A percentile compares a stretch with the other conserved stretches of the same genome.
These are phyloP conservation scores for Heliconius ismenius DNA, from an alignment of 2,888 invertebrate species.

Conservation along the genomic window DNA sequence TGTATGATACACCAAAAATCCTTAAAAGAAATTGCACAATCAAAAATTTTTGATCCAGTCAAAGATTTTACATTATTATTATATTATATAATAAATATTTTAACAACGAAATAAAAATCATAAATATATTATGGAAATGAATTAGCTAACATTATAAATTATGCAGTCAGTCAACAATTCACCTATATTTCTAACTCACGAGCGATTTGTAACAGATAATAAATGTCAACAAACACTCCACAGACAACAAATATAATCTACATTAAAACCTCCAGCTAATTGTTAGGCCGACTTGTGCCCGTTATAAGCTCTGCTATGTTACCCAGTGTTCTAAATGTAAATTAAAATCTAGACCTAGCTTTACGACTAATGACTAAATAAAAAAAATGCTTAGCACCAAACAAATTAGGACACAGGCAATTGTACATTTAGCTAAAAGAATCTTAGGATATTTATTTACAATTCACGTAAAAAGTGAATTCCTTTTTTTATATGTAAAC, in stretches of 20 bases:
- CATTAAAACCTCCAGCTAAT: conserved; percentile 35
- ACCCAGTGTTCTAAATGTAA: conserved; percentile 47
- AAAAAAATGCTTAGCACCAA: conserved; percentile 68
- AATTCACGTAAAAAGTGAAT: conserved; percentile 34
- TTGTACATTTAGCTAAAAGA: conserved; percentile 48
- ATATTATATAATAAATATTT: conserved; percentile 46
- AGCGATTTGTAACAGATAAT: conserved; percentile 41
- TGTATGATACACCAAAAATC: conserved; percentile 12
- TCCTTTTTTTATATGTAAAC: conserved; percentile 27
- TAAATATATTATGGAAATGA: conserved; percentile 57
- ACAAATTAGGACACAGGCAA: conserved; percentile 60
- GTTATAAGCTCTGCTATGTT: conserved; percentile 50
- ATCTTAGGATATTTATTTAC: conserved; percentile 32
- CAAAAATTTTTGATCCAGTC: conserved; percentile 78
- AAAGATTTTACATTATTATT: conserved; percentile 53
- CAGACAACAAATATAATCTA: conserved; percentile 42
- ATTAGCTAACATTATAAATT: conserved; percentile 68
- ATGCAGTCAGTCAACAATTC: conserved; percentile 72
- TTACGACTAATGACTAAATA: conserved; percentile 46
- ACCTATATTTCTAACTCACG: conserved; percentile 42
- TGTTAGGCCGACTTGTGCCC: conserved; percentile 45
- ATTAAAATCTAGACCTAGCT: conserved; percentile 47
- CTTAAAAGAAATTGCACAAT: conserved; percentile 67
- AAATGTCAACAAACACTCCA: conserved; percentile 45
- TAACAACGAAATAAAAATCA: conserved; percentile 56